A percentile compares a stretch with the other conserved stretches of the same genome.
Evolutionary conservation across 2,113 vertebrate species (phyloP).

Genomic region (Struthidea cinerea): DNA sequence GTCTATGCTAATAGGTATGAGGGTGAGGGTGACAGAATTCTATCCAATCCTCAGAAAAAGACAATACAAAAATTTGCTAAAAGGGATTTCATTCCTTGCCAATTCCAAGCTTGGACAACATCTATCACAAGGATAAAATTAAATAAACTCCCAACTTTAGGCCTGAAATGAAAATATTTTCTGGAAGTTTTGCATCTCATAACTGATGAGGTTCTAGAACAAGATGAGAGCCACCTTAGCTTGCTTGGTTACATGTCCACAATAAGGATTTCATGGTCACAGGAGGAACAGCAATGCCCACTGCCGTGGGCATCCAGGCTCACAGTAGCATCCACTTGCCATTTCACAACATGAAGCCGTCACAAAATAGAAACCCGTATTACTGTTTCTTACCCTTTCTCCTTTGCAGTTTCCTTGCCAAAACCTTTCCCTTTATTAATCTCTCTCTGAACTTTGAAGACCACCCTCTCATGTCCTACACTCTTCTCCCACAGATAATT

Average conservation of each 20-base stretch:
- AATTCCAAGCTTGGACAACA: neutral
- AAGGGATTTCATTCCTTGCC: neutral
- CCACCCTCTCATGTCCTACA: rapidly evolving
- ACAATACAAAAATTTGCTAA: neutral
- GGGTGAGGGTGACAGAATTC: neutral
- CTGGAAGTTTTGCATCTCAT: neutral
- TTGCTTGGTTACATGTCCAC: neutral
- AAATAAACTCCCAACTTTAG: neutral
- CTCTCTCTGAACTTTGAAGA: neutral
- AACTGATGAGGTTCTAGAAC: neutral
- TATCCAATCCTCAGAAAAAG: neutral
- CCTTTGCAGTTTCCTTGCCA: neutral
- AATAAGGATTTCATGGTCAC: neutral
- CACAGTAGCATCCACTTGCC: neutral
- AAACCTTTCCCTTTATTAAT: neutral
- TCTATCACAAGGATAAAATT: neutral
- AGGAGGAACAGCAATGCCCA: neutral
- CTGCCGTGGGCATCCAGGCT: neutral
- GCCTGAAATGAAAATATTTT: neutral
- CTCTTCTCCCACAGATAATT: neutral
- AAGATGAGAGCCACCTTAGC: neutral
- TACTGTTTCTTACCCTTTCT: neutral
- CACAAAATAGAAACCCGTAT: neutral
- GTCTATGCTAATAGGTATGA: neutral
- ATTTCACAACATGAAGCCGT: neutral